Conservation (phyloP, 1,140 invertebrate genomes). For the Temnothorax nylanderi region DNA sequence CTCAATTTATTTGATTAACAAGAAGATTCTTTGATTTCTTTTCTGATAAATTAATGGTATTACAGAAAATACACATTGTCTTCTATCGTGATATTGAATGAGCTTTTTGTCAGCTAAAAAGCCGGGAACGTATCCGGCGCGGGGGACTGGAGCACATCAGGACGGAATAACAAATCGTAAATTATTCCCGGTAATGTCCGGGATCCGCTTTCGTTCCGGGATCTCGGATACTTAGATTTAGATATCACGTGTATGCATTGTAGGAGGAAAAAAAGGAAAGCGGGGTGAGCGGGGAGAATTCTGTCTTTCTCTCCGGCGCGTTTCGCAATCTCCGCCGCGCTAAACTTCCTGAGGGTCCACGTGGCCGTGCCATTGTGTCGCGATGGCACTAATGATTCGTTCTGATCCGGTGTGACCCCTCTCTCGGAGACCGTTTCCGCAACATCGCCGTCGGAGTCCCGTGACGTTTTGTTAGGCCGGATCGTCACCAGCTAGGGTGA, state of each 20-base stretch:
- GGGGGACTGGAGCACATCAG: slow-evolving; percentile 44
- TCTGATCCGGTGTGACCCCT: slow-evolving; percentile 67
- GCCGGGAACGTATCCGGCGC: slow-evolving; percentile 54
- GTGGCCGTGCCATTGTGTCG: slow-evolving; percentile 71
- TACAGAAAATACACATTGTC: background rate
- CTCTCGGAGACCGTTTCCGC: slow-evolving; percentile 47
- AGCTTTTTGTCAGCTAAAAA: slow-evolving; percentile 17
- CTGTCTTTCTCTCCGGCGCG: slow-evolving; percentile 22
- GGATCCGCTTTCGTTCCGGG: slow-evolving; percentile 79
- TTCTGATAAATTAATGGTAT: background rate
- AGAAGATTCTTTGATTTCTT: slow-evolving; percentile 1
- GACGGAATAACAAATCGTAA: slow-evolving; percentile 77
- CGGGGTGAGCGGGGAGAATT: slow-evolving; percentile 46
- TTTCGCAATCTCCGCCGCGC: slow-evolving; percentile 51
- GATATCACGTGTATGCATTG: slow-evolving; percentile 77
- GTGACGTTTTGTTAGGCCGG: slow-evolving; percentile 33
- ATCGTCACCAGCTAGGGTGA: slow-evolving; percentile 27
- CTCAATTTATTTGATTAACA: background rate
- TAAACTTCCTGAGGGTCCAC: slow-evolving; percentile 75
- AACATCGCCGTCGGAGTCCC: slow-evolving; percentile 24
- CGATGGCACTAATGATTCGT: slow-evolving; percentile 75
- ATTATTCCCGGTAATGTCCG: slow-evolving; percentile 68
- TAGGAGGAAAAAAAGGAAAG: slow-evolving; percentile 63
- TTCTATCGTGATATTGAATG: background rate
- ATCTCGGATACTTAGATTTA: slow-evolving; percentile 75